phyloP scores from a whole-genome alignment of 1,140 invertebrate species.

The Nebria ingens region DNA sequence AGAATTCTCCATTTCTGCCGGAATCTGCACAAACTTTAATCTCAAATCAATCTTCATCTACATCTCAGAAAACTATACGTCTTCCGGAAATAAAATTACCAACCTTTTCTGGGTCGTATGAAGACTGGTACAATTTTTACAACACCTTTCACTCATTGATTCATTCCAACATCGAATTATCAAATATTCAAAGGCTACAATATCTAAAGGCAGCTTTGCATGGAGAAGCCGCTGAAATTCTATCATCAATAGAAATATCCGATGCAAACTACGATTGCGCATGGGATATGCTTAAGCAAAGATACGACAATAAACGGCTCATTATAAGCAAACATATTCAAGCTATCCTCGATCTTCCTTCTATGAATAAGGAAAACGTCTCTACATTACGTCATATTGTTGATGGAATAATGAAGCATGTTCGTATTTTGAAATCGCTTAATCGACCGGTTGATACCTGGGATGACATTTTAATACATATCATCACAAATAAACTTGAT shows the following conservation, averaged over 20 bases:
- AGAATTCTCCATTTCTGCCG: not conserved
- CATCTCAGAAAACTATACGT: not conserved
- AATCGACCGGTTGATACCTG: conserved; percentile 15
- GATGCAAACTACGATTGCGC: conserved; percentile 26
- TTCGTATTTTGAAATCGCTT: conserved; percentile 16
- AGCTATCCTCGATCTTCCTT: conserved; percentile 20
- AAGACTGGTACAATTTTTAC: conserved; percentile 22
- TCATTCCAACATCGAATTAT: conserved; percentile 17
- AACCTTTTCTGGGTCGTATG: conserved; percentile 20
- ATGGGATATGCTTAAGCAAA: conserved; percentile 24
- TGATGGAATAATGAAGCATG: conserved; percentile 16
- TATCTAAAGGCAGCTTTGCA: conserved; percentile 23
- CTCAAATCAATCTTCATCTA: not conserved
- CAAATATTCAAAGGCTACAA: conserved; percentile 22
- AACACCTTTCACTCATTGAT: conserved; percentile 22
- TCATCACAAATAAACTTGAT: conserved; percentile 18
- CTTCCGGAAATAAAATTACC: conserved; percentile 22
- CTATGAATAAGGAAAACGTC: conserved; percentile 8
- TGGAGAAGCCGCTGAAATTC: conserved; percentile 21
- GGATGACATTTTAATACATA: conserved; percentile 19
- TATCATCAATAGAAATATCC: conserved; percentile 23
- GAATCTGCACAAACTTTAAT: not conserved
- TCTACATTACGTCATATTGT: conserved; percentile 13
- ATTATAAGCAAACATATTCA: conserved; percentile 28
- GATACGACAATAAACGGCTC: conserved; percentile 26